These are phyloP conservation scores for Falcunculus frontatus DNA, from an alignment of 2,113 vertebrate species.

Conservation along the genomic window DNA sequence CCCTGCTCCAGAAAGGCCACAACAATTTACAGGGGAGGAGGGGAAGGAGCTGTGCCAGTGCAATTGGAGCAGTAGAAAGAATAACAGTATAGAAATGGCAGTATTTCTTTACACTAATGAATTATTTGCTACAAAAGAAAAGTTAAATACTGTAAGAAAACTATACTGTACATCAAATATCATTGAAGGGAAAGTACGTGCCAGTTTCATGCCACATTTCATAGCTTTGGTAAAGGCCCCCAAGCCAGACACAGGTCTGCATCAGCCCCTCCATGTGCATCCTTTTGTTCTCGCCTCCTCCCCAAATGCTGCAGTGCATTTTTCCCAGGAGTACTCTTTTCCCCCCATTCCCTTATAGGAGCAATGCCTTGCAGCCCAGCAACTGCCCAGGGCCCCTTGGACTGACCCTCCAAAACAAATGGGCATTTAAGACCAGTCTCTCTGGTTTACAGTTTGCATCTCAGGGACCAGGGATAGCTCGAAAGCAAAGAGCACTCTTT, in stretches of 20 bases:
- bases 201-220: background rate
- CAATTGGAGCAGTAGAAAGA: background rate
- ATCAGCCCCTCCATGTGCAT: background rate
- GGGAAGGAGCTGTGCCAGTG: background rate
- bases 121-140: background rate
- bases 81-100: background rate
- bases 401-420: background rate
- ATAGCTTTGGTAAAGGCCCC: background rate
- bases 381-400: background rate
- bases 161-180: background rate
- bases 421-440: background rate
- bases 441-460: background rate
- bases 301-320: background rate
- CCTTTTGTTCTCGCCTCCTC: background rate
- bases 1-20: conserved; percentile 48
- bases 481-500: conserved; percentile 36
- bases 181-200: background rate
- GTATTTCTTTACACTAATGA: background rate
- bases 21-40: conserved; percentile 28
- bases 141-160: background rate
- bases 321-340: background rate
- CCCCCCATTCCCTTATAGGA: background rate
- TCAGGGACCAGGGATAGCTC: background rate
- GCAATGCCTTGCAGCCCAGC: background rate
- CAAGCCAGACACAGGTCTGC: background rate